Evolutionary conservation across 2,797 vertebrate genomes (phyloP).

Genomic region (Gallinago stenura): DNA sequence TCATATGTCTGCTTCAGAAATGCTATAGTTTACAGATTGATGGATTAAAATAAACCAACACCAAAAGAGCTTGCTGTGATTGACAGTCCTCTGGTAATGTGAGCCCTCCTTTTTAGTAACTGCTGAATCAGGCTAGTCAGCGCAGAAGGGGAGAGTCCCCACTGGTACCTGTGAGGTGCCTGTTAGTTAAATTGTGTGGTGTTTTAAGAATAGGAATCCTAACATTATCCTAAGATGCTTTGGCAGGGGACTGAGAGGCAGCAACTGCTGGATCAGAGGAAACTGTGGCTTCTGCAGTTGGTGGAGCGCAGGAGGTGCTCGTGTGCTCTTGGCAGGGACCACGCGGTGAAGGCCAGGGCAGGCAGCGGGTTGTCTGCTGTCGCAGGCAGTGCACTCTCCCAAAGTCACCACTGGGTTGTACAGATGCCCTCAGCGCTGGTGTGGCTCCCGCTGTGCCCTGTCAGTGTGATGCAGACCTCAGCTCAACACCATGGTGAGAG

Average conservation of each 20-base stretch:
- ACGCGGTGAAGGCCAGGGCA: rapidly evolving
- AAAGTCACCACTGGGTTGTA: rapidly evolving
- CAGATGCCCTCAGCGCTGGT: rapidly evolving
- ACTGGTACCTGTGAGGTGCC: background rate
- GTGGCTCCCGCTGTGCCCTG: background rate
- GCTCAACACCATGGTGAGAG: background rate
- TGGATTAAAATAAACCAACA: background rate
- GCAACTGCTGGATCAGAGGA: too few species aligned
- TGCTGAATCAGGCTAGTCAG: background rate
- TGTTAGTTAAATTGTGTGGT: background rate
- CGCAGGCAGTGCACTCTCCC: background rate
- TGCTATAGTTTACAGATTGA: rapidly evolving
- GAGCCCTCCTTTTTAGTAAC: background rate
- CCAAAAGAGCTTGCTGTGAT: background rate
- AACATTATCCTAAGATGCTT: rapidly evolving
- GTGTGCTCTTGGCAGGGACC: rapidly evolving
- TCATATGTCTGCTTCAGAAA: background rate
- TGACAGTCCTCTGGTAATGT: background rate
- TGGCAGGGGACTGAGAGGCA: background rate
- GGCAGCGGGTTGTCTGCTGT: background rate
- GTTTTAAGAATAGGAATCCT: background rate
- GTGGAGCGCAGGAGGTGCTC: rapidly evolving
- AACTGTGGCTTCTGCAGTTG: background rate
- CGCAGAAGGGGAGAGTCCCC: background rate
- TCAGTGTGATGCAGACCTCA: too few species aligned